phyloP scores from a whole-genome alignment of 2,797 vertebrate genomes.

The Atherinosoma microstoma region DNA sequence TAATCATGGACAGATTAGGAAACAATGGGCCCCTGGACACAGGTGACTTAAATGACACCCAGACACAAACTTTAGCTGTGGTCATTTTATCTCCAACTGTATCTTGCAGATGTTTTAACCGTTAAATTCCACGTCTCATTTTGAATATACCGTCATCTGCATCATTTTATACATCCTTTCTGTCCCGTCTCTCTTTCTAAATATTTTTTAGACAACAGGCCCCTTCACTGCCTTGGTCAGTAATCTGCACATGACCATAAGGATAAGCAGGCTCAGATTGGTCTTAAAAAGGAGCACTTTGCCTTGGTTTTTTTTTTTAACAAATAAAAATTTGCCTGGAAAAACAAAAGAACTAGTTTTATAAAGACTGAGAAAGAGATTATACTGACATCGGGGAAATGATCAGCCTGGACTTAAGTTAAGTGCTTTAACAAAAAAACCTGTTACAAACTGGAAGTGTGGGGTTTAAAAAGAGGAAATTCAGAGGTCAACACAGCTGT shows the following conservation, averaged over 20 bases:
- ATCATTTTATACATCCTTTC: neutral
- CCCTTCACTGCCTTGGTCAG: neutral
- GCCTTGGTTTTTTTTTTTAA: neutral
- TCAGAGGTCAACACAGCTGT: neutral
- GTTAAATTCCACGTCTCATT: too few species aligned
- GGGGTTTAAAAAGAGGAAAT: neutral
- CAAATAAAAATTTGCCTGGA: neutral
- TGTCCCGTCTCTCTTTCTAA: neutral
- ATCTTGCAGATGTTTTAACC: neutral
- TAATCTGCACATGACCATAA: constrained; percentile 1
- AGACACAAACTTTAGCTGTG: neutral
- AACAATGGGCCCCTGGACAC: neutral
- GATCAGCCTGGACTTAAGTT: neutral
- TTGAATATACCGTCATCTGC: too few species aligned
- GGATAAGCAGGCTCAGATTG: neutral
- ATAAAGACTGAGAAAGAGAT: neutral
- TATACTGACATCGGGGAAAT: neutral
- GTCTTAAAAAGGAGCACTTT: constrained; percentile 11
- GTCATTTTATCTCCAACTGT: neutral
- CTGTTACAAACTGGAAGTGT: neutral
- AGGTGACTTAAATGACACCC: too few species aligned
- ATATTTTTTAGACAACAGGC: neutral
- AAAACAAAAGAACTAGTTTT: neutral
- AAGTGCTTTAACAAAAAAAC: neutral
- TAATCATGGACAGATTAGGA: neutral